These are phyloP conservation scores for Smutsia temminckii DNA, from an alignment of 2,797 vertebrate genomes.

Conservation along the genomic window DNA sequence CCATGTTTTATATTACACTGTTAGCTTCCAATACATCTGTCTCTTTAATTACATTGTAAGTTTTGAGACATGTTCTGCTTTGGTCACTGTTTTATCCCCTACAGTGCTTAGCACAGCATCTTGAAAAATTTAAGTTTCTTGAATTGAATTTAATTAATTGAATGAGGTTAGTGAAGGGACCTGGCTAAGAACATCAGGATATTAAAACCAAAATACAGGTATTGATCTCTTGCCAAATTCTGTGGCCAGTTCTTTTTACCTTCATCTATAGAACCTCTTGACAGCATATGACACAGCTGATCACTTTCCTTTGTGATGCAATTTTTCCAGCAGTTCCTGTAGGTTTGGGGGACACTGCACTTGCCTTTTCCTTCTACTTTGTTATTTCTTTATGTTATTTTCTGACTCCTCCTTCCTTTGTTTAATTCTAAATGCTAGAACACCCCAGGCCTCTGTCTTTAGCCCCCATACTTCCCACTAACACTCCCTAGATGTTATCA, in stretches of 20 bases:
- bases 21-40: background rate
- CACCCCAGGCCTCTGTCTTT: background rate
- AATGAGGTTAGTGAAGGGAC: background rate
- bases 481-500: background rate
- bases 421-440: background rate
- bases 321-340: background rate
- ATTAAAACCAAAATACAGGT: background rate
- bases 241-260: background rate
- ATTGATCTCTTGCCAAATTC: background rate
- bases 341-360: background rate
- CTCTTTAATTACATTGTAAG: background rate
- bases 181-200: background rate
- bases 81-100: background rate
- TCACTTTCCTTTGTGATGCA: background rate
- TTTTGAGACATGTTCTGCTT: background rate
- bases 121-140: background rate
- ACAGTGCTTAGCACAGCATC: background rate
- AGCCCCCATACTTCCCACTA: background rate
- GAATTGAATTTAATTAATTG: background rate
- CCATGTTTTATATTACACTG: background rate
- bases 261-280: background rate
- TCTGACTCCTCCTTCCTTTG: background rate
- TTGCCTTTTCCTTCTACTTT: background rate
- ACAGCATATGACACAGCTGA: background rate
- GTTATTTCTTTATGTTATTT: background rate